phyloP scores from a whole-genome alignment of 2,888 invertebrate genomes.

The Melanophora roralis region DNA sequence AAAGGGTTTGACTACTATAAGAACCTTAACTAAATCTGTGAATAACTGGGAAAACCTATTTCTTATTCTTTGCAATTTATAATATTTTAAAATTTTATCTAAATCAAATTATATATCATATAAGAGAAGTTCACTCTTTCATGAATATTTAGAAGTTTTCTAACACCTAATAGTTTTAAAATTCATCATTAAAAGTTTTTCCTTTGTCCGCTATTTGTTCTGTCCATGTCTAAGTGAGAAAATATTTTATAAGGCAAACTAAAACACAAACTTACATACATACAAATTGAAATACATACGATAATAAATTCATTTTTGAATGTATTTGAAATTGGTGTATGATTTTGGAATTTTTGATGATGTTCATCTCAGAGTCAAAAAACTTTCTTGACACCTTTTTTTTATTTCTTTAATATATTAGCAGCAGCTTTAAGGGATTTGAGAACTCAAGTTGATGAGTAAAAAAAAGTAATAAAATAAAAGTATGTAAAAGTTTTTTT shows the following conservation, averaged over 20 bases:
- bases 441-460: slow-evolving; percentile 33
- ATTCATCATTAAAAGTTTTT: slow-evolving; percentile 60
- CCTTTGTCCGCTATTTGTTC: not conserved
- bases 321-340: not conserved
- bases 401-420: not conserved
- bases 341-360: slow-evolving; percentile 35
- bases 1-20: slow-evolving; percentile 17
- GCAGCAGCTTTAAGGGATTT: slow-evolving; percentile 6
- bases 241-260: not conserved
- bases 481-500: slow-evolving; percentile 8
- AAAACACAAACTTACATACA: not conserved
- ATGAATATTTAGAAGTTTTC: slow-evolving; percentile 61
- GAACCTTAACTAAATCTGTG: not conserved
- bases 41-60: not conserved
- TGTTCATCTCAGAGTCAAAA: not conserved
- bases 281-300: not conserved
- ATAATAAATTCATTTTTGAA: not conserved
- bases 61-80: slow-evolving; percentile 26
- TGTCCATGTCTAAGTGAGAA: too few relatives aligned
- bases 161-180: slow-evolving; percentile 43
- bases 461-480: slow-evolving; percentile 31
- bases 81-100: not conserved
- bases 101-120: not conserved
- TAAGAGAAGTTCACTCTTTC: slow-evolving; percentile 1
- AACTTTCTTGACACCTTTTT: slow-evolving; percentile 46